Conservation (phyloP, 2,888 invertebrate genomes). For the Magallana nippona region DNA sequence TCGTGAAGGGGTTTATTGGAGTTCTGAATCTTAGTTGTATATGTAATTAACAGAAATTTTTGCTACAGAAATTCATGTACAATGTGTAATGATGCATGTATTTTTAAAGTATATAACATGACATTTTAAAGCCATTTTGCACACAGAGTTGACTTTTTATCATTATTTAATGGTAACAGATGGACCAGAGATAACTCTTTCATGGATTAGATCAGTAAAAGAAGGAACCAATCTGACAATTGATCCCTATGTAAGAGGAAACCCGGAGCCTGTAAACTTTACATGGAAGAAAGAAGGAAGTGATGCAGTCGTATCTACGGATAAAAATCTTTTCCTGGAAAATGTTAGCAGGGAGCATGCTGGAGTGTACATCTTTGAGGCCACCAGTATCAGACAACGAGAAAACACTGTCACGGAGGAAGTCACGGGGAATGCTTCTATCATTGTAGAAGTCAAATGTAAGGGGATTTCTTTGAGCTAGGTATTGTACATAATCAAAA, state of each 20-base stretch:
- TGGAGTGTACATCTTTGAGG: slow-evolving; percentile 12
- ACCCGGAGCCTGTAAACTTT: background rate
- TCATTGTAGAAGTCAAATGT: slow-evolving; percentile 10
- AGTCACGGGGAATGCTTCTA: background rate
- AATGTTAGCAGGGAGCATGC: background rate
- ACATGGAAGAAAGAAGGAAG: slow-evolving; percentile 16
- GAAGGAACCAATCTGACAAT: background rate
- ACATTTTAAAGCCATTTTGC: too few relatives aligned
- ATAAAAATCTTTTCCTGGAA: background rate
- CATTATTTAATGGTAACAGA: background rate
- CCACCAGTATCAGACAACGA: background rate
- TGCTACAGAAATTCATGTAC: too few relatives aligned
- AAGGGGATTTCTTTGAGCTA: background rate
- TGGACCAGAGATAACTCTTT: background rate
- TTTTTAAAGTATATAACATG: too few relatives aligned
- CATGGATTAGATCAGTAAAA: background rate
- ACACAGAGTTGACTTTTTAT: too few relatives aligned
- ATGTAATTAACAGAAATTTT: too few relatives aligned
- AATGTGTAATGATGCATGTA: too few relatives aligned
- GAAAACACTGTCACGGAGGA: background rate
- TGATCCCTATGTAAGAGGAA: background rate
- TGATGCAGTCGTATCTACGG: background rate
- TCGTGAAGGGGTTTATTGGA: too few relatives aligned
- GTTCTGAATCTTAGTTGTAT: too few relatives aligned
- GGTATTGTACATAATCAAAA: background rate